Evolutionary conservation across 2,113 vertebrate genomes (phyloP).

Genomic region (Channa argus): DNA sequence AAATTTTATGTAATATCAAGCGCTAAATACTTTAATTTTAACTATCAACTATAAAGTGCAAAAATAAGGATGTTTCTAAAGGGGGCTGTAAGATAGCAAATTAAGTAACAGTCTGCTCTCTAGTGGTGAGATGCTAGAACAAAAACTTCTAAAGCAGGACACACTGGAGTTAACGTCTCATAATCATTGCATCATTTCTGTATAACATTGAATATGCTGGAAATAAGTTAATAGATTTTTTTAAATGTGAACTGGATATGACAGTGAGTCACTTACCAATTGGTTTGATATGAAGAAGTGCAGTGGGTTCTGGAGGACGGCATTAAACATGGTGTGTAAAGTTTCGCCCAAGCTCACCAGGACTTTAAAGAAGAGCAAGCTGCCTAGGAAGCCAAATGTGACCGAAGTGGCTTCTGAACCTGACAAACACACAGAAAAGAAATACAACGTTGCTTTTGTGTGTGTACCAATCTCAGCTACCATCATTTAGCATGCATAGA

Average conservation of each 20-base stretch:
- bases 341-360: conserved; percentile 89
- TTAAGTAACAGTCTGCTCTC: conserved; percentile 76
- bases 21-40: too few relatives aligned
- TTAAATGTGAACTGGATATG: neutral
- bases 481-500: conserved; percentile 22
- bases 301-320: conserved; percentile 89
- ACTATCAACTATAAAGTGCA: neutral
- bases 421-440: conserved; percentile 67
- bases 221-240: neutral
- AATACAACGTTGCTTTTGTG: conserved; percentile 6
- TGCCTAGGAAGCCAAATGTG: conserved; percentile 88
- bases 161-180: conserved; percentile 2
- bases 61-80: conserved; percentile 20
- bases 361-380: conserved; percentile 89
- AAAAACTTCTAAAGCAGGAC: conserved; percentile 8
- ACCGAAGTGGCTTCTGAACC: conserved; percentile 89
- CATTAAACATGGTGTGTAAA: conserved; percentile 95
- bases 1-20: too few relatives aligned
- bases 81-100: conserved; percentile 15
- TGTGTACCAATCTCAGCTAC: conserved; percentile 37
- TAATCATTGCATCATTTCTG: neutral
- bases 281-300: conserved; percentile 93
- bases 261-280: conserved; percentile 87
- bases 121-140: conserved; percentile 68
- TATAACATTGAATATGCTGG: neutral